Percentiles rank a stretch among this genome's conserved stretches.
These are phyloP conservation scores for Plagiodera versicolora DNA, from an alignment of 2,888 invertebrate species.

Conservation along the genomic window DNA sequence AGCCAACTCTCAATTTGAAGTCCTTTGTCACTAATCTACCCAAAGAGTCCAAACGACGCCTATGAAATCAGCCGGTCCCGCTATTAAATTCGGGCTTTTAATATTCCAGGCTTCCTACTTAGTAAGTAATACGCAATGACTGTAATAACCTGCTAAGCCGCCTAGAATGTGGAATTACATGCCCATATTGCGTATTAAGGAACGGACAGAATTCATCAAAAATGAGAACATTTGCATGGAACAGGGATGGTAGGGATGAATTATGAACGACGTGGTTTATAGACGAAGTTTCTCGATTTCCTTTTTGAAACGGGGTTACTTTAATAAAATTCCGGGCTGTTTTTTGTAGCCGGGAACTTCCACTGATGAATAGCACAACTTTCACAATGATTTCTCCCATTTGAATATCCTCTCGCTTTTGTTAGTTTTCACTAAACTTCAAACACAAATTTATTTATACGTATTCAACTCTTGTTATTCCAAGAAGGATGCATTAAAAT, in stretches of 20 bases:
- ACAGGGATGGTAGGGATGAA: neutral
- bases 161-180: constrained; percentile 43
- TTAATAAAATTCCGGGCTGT: neutral
- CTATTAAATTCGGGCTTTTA: too few relatives aligned
- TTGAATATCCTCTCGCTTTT: too few relatives aligned
- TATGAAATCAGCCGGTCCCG: neutral
- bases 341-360: neutral
- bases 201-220: constrained; percentile 45
- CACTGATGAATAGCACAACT: neutral
- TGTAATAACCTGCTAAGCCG: constrained; percentile 47
- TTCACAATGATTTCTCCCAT: neutral
- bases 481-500: too few relatives aligned
- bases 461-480: too few relatives aligned
- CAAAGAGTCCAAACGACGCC: too few relatives aligned
- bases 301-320: neutral
- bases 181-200: constrained; percentile 46
- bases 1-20: too few relatives aligned
- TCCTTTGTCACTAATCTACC: too few relatives aligned
- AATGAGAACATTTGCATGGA: constrained; percentile 34
- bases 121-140: constrained; percentile 30
- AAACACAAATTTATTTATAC: too few relatives aligned
- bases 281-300: neutral
- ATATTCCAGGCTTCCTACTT: constrained; percentile 21
- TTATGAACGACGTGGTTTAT: neutral
- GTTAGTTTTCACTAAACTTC: too few relatives aligned